phyloP scores from a whole-genome alignment of 2,797 vertebrate species.

The Tapera naevia region DNA sequence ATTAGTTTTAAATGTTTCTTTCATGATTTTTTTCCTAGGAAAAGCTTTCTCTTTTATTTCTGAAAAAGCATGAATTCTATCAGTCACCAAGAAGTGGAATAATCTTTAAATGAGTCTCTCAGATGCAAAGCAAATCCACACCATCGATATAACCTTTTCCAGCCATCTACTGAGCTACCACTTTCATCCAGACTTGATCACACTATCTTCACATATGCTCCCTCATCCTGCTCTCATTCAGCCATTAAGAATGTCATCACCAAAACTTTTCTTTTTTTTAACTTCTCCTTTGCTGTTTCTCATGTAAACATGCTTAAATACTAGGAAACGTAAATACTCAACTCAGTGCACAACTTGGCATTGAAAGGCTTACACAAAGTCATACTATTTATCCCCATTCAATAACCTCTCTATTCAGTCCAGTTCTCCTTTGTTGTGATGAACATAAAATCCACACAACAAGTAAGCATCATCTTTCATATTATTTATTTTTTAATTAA shows the following conservation, averaged over 20 bases:
- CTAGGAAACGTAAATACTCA: not conserved
- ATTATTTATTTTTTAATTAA: not conserved
- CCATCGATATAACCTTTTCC: not conserved
- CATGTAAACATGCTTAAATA: not conserved
- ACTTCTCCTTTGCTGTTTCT: not conserved
- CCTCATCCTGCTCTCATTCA: not conserved
- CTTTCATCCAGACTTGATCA: not conserved
- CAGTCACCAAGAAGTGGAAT: not conserved
- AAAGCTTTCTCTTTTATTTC: not conserved
- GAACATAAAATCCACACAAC: not conserved
- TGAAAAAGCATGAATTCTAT: not conserved
- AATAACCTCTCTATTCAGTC: not conserved
- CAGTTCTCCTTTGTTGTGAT: not conserved
- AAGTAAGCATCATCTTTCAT: not conserved
- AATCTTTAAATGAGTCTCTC: not conserved
- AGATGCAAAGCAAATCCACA: not conserved
- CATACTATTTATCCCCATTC: not conserved
- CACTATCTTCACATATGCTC: not conserved
- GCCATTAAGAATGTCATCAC: not conserved
- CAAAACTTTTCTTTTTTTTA: not conserved
- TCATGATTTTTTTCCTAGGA: not conserved
- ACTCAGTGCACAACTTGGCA: not conserved
- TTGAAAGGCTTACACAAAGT: not conserved
- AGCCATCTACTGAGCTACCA: not conserved
- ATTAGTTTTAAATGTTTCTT: not conserved